Conservation (phyloP, 2,113 vertebrate species). For the Dasyurus viverrinus region DNA sequence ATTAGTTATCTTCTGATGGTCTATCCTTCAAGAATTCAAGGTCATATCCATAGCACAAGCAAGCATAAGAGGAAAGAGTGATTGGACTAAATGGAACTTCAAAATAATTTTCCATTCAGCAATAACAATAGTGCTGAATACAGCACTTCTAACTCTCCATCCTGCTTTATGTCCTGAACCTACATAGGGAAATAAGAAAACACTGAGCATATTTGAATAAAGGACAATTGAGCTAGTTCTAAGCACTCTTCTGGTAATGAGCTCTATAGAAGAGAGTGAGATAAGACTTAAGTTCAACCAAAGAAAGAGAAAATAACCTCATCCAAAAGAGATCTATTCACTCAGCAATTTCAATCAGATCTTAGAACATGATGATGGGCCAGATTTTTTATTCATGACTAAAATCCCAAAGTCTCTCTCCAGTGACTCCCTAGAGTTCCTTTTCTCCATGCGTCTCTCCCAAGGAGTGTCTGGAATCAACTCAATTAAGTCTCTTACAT, state of each 20-base stretch:
- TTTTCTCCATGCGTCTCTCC: neutral
- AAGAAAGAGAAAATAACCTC: neutral
- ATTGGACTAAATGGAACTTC: neutral
- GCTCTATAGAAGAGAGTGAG: neutral
- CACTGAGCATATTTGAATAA: neutral
- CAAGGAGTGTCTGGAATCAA: neutral
- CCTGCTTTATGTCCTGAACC: neutral
- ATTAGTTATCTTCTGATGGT: neutral
- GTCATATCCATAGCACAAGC: neutral
- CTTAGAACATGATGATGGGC: neutral
- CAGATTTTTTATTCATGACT: neutral
- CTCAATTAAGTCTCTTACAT: neutral
- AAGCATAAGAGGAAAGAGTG: conserved; percentile 32
- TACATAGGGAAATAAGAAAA: neutral
- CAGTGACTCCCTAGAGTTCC: neutral
- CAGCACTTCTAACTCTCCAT: neutral
- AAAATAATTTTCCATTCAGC: neutral
- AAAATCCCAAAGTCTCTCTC: neutral
- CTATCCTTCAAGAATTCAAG: neutral
- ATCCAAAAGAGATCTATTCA: neutral
- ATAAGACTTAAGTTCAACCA: neutral
- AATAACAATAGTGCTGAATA: neutral
- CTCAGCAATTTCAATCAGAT: neutral
- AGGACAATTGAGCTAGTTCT: neutral
- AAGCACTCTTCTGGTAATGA: neutral